phyloP scores from a whole-genome alignment of 2,888 invertebrate species.

The Callinectes sapidus region DNA sequence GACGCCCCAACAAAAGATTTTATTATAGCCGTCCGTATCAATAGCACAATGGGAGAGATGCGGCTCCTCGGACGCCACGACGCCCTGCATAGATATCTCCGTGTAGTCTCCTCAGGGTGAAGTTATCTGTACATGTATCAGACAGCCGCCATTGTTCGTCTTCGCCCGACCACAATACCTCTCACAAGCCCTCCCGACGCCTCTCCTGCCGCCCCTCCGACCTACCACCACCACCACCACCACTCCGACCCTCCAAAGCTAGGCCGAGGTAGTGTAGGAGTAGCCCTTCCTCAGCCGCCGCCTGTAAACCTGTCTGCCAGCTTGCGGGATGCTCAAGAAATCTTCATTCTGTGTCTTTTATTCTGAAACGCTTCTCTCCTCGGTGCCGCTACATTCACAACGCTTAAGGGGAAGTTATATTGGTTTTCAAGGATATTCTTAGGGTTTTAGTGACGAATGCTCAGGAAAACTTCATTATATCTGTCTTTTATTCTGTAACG shows the following conservation, averaged over 20 bases:
- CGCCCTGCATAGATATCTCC: slow-evolving; percentile 40
- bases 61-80: slow-evolving; percentile 17
- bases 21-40: slow-evolving; percentile 47
- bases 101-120: slow-evolving; percentile 44
- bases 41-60: slow-evolving; percentile 47
- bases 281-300: not conserved
- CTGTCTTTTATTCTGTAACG: no score
- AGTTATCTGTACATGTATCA: slow-evolving; percentile 51
- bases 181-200: slow-evolving; percentile 2
- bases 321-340: not conserved
- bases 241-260: not conserved
- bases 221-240: not conserved
- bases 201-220: not conserved
- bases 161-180: slow-evolving; percentile 33
- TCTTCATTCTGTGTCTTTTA: not conserved
- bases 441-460: no score
- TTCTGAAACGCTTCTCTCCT: not conserved
- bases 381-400: no score
- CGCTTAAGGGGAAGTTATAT: no score
- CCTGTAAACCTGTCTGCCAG: not conserved
- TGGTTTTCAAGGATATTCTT: no score
- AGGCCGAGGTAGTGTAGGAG: not conserved
- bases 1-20: slow-evolving; percentile 41
- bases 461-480: no score
- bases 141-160: slow-evolving; percentile 53